Base-by-base conservation (phyloP, 2,113 vertebrate genomes). In the Phyllostomus discolor region DNA sequence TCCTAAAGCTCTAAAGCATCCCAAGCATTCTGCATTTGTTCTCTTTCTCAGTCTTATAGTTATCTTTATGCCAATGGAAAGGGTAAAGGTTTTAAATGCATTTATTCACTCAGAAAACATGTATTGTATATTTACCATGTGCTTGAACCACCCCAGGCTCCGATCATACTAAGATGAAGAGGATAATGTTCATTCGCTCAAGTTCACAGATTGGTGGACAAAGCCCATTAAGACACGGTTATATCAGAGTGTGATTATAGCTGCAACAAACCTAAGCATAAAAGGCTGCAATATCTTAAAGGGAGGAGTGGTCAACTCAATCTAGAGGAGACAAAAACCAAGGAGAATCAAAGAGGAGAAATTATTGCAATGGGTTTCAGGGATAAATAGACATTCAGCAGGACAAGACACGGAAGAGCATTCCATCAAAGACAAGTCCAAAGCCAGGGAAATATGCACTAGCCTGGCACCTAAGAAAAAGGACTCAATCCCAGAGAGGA, bases 1-100 rank as follows among this genome's bases (percentile, higher is more conserved):
- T 66, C 35, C 84, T 78, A 90, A 97, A 96, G 90, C 76, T 50
- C 84, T 78, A 87, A 97, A 96, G 90, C 76, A 94, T 97, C 81
- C 48, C 85, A 94, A 83, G 94, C 67, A 96, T 88, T 95, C 88
- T 81, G 59, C 94, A 97, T 94, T 80, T 96, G 94, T 82, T 93
- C 90, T 88, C 88, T 96, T 97, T 94, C 92, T 93, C 52, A 48
- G 41, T 67, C 85, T 91, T 96, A 66, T 22, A 62, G 92, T 96
- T 94, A 90, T 96, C 96, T 91, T 95, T 92, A 81, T 75, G 33
- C 81, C 38, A 1, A 70, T 48, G 50, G 89, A 84, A 90, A 85
- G 48, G 52, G 33, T 91, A 90, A 90, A 80, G 66, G 48, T 85
- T 84, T 94, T 28, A 4, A 84, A 95, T 75, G 38, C 4, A 33